A percentile compares a stretch with the other conserved stretches of the same genome.
These are phyloP conservation scores for Neotragus pygmaeus DNA, from an alignment of 2,113 vertebrate genomes.

Conservation along the genomic window DNA sequence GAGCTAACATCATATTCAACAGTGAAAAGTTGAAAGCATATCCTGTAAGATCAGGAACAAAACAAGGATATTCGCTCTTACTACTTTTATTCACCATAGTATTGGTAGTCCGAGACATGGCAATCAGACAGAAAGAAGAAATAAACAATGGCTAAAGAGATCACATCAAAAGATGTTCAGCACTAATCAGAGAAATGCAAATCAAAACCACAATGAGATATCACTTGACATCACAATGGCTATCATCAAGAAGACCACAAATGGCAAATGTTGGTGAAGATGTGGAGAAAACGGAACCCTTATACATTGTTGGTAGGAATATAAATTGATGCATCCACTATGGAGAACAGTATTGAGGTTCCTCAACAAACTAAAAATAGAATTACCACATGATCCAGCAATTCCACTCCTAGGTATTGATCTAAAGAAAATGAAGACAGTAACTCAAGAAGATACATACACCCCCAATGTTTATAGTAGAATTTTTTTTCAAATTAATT, in stretches of 20 bases:
- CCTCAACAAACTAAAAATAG: neutral
- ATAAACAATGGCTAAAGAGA: neutral
- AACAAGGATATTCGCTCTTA: neutral
- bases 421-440: neutral
- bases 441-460: neutral
- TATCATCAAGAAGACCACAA: neutral
- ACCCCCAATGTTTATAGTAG: neutral
- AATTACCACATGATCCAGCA: neutral
- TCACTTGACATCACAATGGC: neutral
- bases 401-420: neutral
- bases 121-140: neutral
- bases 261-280: neutral
- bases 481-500: slow-evolving; percentile 57
- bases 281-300: neutral
- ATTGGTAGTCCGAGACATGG: neutral
- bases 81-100: neutral
- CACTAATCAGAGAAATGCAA: neutral
- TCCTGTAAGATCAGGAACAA: neutral
- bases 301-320: neutral
- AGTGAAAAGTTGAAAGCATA: neutral
- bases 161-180: neutral
- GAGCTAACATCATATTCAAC: neutral
- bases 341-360: neutral
- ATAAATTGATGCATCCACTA: neutral
- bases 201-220: neutral